Conservation (phyloP, 2,113 vertebrate genomes). For the Bubalus kerabau region DNA sequence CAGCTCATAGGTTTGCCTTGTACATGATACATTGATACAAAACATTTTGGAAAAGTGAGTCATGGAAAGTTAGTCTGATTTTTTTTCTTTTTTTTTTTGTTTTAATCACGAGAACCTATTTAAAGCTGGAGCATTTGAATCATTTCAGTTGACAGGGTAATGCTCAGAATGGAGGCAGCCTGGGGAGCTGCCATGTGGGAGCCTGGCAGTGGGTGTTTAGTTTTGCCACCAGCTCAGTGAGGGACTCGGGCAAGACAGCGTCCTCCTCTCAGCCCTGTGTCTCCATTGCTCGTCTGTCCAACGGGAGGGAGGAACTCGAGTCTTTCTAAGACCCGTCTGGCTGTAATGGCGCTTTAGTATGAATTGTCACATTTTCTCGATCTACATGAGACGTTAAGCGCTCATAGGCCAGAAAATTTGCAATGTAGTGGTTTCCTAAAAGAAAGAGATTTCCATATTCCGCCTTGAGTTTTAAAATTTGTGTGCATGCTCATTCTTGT, state of each 20-base stretch:
- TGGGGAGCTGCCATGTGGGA: not conserved
- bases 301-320: not conserved
- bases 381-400: not conserved
- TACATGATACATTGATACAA: conserved; percentile 1
- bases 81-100: not conserved
- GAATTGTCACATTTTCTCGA: not conserved
- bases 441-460: not conserved
- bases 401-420: not conserved
- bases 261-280: not conserved
- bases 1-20: not conserved
- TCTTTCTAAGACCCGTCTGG: not conserved
- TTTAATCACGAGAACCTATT: not conserved
- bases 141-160: not conserved
- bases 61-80: conserved; percentile 43
- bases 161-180: not conserved
- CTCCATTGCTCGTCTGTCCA: not conserved
- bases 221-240: not conserved
- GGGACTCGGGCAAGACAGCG: not conserved
- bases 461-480: not conserved
- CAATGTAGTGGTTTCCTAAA: not conserved
- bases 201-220: not conserved
- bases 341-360: not conserved
- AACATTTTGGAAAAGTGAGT: conserved; percentile 53
- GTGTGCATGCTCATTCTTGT: not conserved
- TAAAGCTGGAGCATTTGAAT: conserved; percentile 17